Conservation (phyloP, 1,140 invertebrate genomes). For the Habropoda laboriosa region DNA sequence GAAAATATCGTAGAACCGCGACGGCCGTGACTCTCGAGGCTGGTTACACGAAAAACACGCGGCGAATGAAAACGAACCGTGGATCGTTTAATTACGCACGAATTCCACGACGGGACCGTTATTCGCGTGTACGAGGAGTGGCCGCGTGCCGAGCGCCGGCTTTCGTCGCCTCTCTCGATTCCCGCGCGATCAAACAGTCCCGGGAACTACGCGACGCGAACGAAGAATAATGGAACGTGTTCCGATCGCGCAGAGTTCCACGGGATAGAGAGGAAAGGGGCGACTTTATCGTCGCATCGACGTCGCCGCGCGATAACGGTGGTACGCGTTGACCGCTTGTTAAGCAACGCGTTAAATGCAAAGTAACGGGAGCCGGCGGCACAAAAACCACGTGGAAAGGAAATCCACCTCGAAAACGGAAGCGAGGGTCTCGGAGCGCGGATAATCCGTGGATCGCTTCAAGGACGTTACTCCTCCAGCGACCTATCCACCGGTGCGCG, state of each 20-base stretch:
- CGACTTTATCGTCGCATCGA: not conserved
- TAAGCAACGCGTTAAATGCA: not conserved
- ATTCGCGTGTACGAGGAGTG: slow-evolving; percentile 2
- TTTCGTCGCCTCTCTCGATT: not conserved
- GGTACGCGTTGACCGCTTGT: not conserved
- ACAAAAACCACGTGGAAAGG: no score
- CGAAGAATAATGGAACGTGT: not conserved
- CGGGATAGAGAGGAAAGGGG: no score
- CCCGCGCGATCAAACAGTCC: not conserved
- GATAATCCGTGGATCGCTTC: slow-evolving; percentile 44
- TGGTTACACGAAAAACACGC: not conserved
- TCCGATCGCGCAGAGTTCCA: no score
- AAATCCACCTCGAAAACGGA: no score
- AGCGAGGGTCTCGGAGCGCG: no score
- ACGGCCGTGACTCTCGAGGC: not conserved
- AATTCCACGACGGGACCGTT: not conserved
- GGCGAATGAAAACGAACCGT: not conserved
- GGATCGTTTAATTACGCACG: slow-evolving; percentile 7
- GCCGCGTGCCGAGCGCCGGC: not conserved
- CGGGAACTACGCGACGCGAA: not conserved
- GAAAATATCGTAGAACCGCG: not conserved
- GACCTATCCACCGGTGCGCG: slow-evolving; percentile 44
- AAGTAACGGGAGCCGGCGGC: not conserved
- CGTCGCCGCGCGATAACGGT: not conserved
- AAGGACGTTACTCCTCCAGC: slow-evolving; percentile 47